These are phyloP conservation scores for Siphamia tubifer DNA, from an alignment of 2,113 vertebrate genomes.

Conservation along the genomic window DNA sequence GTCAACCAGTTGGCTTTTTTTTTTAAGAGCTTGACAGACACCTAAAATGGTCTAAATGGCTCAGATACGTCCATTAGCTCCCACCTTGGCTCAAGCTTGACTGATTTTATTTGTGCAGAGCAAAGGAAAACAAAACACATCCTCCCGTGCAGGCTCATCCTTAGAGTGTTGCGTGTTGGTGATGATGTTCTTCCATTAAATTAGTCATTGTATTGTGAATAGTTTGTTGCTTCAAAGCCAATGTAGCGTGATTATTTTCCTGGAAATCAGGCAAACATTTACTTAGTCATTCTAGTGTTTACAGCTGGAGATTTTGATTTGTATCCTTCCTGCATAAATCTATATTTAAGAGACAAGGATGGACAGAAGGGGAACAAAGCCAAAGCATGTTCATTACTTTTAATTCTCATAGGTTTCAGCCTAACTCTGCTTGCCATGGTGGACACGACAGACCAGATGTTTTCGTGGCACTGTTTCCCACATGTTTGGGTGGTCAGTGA, in stretches of 20 bases:
- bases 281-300: constrained; percentile 44
- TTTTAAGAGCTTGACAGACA: constrained; percentile 36
- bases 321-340: constrained; percentile 6
- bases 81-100: constrained; percentile 15
- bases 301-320: constrained; percentile 21
- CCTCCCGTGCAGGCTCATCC: constrained; percentile 30
- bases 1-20: constrained; percentile 3
- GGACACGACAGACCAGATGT: constrained; percentile 50
- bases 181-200: constrained; percentile 52
- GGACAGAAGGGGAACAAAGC: not conserved
- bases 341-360: not conserved
- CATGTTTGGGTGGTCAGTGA: constrained; percentile 27
- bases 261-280: constrained; percentile 67
- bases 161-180: constrained; percentile 8
- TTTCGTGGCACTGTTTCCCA: constrained; percentile 41
- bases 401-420: not conserved
- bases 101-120: constrained; percentile 48
- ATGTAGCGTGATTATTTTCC: constrained; percentile 44
- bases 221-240: constrained; percentile 39
- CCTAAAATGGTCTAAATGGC: constrained; percentile 33
- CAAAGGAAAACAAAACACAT: constrained; percentile 35
- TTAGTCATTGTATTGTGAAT: constrained; percentile 29
- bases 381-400: not conserved
- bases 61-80: constrained; percentile 43
- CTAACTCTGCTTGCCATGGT: not conserved